Base-by-base conservation (phyloP, 2,888 invertebrate genomes). In the Cenopis cana region DNA sequence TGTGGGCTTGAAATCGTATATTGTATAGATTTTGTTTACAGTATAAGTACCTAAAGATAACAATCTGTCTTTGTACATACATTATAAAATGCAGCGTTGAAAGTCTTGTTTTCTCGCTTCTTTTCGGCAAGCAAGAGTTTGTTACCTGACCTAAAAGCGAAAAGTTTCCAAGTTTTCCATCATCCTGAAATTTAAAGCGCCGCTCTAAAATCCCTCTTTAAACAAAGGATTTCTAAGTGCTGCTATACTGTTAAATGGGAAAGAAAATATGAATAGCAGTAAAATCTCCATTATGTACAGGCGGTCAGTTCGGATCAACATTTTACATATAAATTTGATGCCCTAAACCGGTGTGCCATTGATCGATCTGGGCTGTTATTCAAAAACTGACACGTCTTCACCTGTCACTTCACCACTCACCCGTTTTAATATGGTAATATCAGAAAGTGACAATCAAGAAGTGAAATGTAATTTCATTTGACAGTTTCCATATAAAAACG, bases 221-320 rank as follows among this genome's bases (percentile, higher is more conserved):
- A 49, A 61, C 61, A 50, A 61, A 61, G 49, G 61, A 67, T 11
- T 64, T 59, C 49, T 12, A 41, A 50, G 38, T 20, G 38, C 17
- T 20, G 46, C 50, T 41, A 50, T 46, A 49, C 6, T 38, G 33
- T 57, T 56, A 56, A 69, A 56, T 56, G 62, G 56, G 20, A 69
- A 56, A 56, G 54, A 61, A 49, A 69, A 69, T 56, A 64, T 64
- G 52, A 57, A 68, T 20, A 24, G 5, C n/a, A 8, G 9, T 29
- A 24, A 18, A 50, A 64, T n/a, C 33, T 36, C 11, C 36, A 46
- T 46, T 8, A 46, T n/a, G 17, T 33, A 4, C 10, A 56, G 33
- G 29, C 14, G 18, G 50, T 20, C 2, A 11, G 18, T 50, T 18
- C 11, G 50, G 18, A 17, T 18, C 17, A 3, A 50, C 8, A 50